A percentile compares a stretch with the other conserved stretches of the same genome.
phyloP scores from a whole-genome alignment of 2,888 invertebrate species.

The Octodonta nipae region DNA sequence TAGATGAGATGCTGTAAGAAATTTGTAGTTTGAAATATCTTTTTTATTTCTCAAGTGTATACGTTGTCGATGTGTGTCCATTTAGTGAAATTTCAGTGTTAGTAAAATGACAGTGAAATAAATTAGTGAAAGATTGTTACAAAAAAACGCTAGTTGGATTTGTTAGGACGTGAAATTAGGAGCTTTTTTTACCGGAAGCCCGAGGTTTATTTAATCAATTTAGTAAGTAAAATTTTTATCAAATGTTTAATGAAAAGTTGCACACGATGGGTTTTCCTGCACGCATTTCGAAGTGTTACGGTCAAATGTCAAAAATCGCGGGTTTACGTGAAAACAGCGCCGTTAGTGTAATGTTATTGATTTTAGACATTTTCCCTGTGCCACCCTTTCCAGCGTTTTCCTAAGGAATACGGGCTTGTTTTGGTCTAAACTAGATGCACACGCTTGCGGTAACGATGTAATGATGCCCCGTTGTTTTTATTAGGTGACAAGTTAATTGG shows the following conservation, averaged over 20 bases:
- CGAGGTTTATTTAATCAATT: no score
- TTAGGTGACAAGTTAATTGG: no score
- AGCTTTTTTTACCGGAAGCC: no score
- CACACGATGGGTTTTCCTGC: slow-evolving; percentile 6
- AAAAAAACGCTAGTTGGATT: no score
- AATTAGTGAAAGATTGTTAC: slow-evolving; percentile 6
- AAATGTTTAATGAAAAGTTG: slow-evolving; percentile 12
- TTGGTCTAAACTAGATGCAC: no score
- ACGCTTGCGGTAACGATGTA: no score
- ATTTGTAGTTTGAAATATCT: background rate
- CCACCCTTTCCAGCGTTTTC: slow-evolving; percentile 16
- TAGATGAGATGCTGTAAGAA: slow-evolving; percentile 20
- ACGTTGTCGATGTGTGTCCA: slow-evolving; percentile 9
- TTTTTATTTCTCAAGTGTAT: slow-evolving; percentile 9
- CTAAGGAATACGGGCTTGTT: slow-evolving; percentile 15
- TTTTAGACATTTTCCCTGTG: slow-evolving; percentile 26
- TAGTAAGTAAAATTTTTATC: slow-evolving; percentile 10
- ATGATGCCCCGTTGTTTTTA: no score
- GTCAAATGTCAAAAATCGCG: slow-evolving; percentile 21
- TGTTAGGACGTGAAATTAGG: no score
- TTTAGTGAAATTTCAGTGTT: slow-evolving; percentile 8
- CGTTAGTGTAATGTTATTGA: slow-evolving; percentile 32
- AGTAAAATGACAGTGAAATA: slow-evolving; percentile 14
- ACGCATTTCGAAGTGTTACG: slow-evolving; percentile 5
- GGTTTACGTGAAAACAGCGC: slow-evolving; percentile 23